Percentiles rank a stretch among this genome's conserved stretches.
Evolutionary conservation across 2,888 invertebrate species (phyloP).

Genomic region (Plemyria rubiginata): DNA sequence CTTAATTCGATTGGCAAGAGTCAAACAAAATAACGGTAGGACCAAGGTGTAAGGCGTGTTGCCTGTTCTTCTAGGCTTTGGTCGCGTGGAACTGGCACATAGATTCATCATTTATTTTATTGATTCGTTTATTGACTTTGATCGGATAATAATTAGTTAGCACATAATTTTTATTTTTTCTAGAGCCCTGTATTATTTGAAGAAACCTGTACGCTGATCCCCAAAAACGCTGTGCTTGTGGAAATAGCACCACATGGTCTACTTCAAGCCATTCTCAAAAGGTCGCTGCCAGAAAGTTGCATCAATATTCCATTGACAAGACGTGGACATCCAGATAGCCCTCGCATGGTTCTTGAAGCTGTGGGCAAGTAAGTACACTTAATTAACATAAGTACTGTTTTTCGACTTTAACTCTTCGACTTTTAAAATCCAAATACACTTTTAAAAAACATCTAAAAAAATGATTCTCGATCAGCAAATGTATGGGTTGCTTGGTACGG

Average conservation of each 20-base stretch:
- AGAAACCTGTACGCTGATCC: slow-evolving; percentile 90
- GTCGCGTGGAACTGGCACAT: too few species aligned
- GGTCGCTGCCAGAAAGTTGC: slow-evolving; percentile 86
- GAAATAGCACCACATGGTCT: slow-evolving; percentile 95
- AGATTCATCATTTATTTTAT: too few species aligned
- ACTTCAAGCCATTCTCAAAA: slow-evolving; percentile 87
- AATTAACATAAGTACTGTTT: background rate
- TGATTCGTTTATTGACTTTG: too few species aligned
- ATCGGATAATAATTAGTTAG: background rate
- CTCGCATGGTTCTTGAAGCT: slow-evolving; percentile 81
- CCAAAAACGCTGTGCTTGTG: slow-evolving; percentile 90
- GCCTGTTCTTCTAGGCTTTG: too few species aligned
- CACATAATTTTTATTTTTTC: slow-evolving; percentile 4
- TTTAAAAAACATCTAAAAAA: too few species aligned
- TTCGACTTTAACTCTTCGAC: too few species aligned
- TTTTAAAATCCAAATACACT: too few species aligned
- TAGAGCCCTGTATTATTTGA: slow-evolving; percentile 88
- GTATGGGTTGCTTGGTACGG: too few species aligned
- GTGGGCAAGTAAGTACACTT: slow-evolving; percentile 66
- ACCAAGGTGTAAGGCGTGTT: too few species aligned
- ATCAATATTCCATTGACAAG: slow-evolving; percentile 89
- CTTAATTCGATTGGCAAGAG: too few species aligned
- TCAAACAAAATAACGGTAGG: too few species aligned
- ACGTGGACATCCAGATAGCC: slow-evolving; percentile 86
- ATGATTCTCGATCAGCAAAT: too few species aligned